Evolutionary conservation across 2,888 invertebrate species (phyloP), one percentile per base, ranked within the genome.

Genomic region (Drosophila phalerata): DNA sequence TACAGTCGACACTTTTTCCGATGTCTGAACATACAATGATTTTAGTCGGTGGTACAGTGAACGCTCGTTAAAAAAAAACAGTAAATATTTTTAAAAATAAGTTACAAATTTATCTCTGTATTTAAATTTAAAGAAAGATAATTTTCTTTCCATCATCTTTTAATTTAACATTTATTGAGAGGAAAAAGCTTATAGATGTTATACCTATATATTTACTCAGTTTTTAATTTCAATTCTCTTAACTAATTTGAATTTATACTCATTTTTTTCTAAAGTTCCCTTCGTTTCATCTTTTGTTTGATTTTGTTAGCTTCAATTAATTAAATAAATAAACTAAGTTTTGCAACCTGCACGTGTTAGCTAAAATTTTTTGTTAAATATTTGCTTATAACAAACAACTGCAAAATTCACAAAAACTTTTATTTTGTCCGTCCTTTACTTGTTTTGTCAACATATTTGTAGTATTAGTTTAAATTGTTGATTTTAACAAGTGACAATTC

Each of bases 401-500:
- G 48, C 42, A 56, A 61, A 43, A 34, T 34, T 30, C 11, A 49
- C 38, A 34, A 11, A 40, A 30, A 17, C 5, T 19, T 55, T 55
- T 5, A 5, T 34, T 5, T 22, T 32, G 5, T 32, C 30, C 22
- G 1, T 38, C 15, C 3, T 55, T 32, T 19, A 10, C 15, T 13
- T 1, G 10, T 30, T 52, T 53, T 45, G 5, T 53, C 28, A n/a
- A 5, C 15, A 3, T 13, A 28, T 19, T n/a, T 2, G n/a, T 55
- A 19, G 3, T 32, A 49, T 60, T 32, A 42, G 48, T 32, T 40
- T 49, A 13, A 13, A 10, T n/a, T 63, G 57, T 63, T 48, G 48
- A 63, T 63, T 32, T 63, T 57, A 56, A 62, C 53, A 55, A 55
- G 55, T 67, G 37, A 15, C 47, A 66, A 47, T 43, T 30, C 34